Evolutionary conservation across 92 coral and sea anemone genomes (phyloP), one percentile per base, ranked within the genome.

Genomic region (Siderastrea radians): DNA sequence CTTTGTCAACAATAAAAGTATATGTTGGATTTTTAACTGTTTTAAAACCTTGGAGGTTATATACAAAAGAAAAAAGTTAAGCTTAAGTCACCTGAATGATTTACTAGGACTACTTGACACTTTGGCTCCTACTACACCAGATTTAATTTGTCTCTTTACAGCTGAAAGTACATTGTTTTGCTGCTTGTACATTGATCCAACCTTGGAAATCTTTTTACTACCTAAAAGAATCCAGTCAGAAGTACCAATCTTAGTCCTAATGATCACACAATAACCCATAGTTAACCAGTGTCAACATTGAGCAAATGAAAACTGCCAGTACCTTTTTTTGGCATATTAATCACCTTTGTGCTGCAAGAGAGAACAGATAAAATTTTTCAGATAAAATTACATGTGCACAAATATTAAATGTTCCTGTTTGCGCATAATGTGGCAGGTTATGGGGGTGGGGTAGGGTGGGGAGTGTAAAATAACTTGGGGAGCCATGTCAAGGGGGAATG

Each of bases 21-120:
- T 26, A 26, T 26, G 38, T 26, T 26, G 38, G 38, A 26, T 26
- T 26, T 26, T 26, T 26, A 26, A 26, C 38, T 26, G 38, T 26
- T 26, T 26, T 26, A 26, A 26, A 26, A 26, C 38, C 0, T 26
- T 26, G 38, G 38, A 26, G 38, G 38, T 26, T 26, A 26, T 0
- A 26, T 26, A 26, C 38, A 26, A 26, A 26, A 26, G 38, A 26
- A 26, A 26, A 26, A 26, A 26, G 38, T 26, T 26, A 26, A 26
- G 38, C 6, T n/a, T 14, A 81, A 55, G 60, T 45, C 5, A 95
- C 98, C 98, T 95, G 74, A 95, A 71, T 8, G 98, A 91, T 89
- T 93, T 95, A 80, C 90, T 93, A 9, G 93, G 84, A 43, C 96
- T 95, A 95, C 85, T 89, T 3, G 98, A 93, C 43, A 93, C 85